Conservation (phyloP, 2,797 vertebrate species). For the Crocidura indochinensis region DNA sequence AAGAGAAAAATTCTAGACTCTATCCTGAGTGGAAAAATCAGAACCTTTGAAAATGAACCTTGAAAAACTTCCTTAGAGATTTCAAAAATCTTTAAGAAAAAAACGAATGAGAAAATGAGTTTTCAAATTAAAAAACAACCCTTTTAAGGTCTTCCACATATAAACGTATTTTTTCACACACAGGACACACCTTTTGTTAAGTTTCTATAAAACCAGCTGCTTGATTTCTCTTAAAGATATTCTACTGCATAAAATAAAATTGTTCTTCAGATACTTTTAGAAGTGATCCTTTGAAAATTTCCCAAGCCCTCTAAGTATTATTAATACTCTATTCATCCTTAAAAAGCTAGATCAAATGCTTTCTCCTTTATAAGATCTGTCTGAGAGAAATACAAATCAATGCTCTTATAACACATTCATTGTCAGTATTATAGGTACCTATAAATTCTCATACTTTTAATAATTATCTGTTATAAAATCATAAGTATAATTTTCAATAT, state of each 20-base stretch:
- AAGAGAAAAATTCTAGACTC: neutral
- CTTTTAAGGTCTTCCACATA: neutral
- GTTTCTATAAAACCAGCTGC: neutral
- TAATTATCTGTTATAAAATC: neutral
- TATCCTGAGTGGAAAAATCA: constrained; percentile 2
- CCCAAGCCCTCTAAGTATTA: too few species aligned
- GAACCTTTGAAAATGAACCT: neutral
- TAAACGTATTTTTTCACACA: neutral
- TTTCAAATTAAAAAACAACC: neutral
- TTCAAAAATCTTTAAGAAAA: neutral
- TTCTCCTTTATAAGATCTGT: neutral
- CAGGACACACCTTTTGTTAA: neutral
- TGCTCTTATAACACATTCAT: neutral
- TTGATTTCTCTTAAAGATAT: neutral
- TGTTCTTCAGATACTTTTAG: neutral
- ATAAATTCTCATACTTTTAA: constrained; percentile 2
- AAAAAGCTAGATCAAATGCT: constrained; percentile 16
- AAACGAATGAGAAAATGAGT: neutral
- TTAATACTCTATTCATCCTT: constrained; percentile 39
- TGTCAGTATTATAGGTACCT: neutral
- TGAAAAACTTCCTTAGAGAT: neutral
- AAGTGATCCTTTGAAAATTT: constrained; percentile 1
- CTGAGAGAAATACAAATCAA: neutral
- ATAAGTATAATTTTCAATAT: constrained; percentile 49
- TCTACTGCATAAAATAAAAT: neutral